A percentile compares a stretch with the other conserved stretches of the same genome.
Evolutionary conservation across 2,113 vertebrate genomes (phyloP).

Genomic region (Sylvietta virens): DNA sequence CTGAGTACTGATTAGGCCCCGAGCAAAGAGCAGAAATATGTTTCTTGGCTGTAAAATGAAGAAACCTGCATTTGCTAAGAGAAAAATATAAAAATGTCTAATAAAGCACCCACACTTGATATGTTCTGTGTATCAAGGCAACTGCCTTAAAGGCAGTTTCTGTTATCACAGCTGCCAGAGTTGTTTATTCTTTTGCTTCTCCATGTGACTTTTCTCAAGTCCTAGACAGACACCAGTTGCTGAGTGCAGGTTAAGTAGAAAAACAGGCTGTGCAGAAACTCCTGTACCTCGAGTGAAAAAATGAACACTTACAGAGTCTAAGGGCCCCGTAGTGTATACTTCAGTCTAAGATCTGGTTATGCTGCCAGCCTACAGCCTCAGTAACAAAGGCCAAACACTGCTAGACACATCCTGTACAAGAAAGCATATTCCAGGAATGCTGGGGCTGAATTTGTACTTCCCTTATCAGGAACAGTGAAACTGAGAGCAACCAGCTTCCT

Average conservation of each 20-base stretch:
- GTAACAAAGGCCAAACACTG: neutral
- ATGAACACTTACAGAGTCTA: neutral
- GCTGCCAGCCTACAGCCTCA: neutral
- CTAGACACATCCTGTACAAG: neutral
- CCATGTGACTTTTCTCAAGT: neutral
- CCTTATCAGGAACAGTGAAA: neutral
- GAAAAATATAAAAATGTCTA: neutral
- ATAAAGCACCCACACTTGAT: neutral
- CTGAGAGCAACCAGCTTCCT: neutral
- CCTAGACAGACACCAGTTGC: neutral
- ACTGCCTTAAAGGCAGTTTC: neutral
- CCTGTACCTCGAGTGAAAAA: neutral
- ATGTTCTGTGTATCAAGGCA: neutral
- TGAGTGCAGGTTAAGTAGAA: neutral
- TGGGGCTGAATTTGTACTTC: neutral
- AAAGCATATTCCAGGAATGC: neutral
- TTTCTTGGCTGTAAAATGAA: neutral
- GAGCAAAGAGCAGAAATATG: neutral
- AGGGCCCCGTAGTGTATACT: neutral
- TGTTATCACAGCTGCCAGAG: neutral
- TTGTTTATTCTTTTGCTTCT: neutral
- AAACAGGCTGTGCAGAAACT: neutral
- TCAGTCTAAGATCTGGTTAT: neutral
- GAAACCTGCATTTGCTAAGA: neutral
- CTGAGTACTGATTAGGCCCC: neutral